phyloP scores from a whole-genome alignment of 1,140 invertebrate genomes.

The Acromyrmex heyeri region DNA sequence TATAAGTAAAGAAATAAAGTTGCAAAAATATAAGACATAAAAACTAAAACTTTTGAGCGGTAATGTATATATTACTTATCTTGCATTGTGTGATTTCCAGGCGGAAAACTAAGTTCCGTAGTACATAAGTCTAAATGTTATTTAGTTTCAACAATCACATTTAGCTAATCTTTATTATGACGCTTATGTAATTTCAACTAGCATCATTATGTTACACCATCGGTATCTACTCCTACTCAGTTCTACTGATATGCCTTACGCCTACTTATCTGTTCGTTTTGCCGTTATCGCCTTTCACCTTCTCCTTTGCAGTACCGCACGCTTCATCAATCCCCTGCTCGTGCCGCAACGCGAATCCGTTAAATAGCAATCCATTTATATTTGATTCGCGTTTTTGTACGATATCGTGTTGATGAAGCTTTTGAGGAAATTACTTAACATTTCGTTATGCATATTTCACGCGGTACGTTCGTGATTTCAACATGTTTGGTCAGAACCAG shows the following conservation, averaged over 20 bases:
- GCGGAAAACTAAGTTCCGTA: background rate
- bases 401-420: constrained; percentile 28
- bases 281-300: constrained; percentile 60
- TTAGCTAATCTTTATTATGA: constrained; percentile 52
- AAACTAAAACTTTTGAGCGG: no score
- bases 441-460: constrained; percentile 30
- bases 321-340: constrained; percentile 50
- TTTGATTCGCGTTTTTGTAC: constrained; percentile 12
- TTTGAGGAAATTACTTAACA: constrained; percentile 24
- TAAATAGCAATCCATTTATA: constrained; percentile 33
- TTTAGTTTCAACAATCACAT: constrained; percentile 19
- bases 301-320: constrained; percentile 17
- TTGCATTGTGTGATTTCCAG: no score
- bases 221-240: constrained; percentile 14
- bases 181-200: constrained; percentile 41
- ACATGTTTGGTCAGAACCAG: background rate
- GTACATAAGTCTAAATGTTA: background rate
- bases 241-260: constrained; percentile 43
- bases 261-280: constrained; percentile 52
- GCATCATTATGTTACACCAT: constrained; percentile 49
- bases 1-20: no score
- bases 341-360: constrained; percentile 31
- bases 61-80: background rate
- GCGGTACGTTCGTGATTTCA: background rate
- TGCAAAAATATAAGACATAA: no score